These are phyloP conservation scores for Alligator mississippiensis DNA, from an alignment of 2,113 vertebrate genomes.

Conservation along the genomic window DNA sequence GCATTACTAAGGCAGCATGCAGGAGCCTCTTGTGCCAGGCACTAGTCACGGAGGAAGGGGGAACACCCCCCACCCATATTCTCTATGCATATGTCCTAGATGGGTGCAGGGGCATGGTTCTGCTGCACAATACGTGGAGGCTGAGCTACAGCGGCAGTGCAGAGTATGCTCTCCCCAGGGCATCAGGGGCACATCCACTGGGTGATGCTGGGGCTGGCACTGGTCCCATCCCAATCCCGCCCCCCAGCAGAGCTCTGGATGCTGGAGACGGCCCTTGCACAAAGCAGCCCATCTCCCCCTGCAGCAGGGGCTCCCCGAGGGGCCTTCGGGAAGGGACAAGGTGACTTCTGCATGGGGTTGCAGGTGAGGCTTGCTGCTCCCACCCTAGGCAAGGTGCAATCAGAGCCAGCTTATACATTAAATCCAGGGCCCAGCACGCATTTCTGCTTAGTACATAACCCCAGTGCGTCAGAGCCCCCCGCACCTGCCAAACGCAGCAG, in stretches of 20 bases:
- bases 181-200: too few species aligned
- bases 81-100: too few species aligned
- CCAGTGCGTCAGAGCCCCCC: not conserved
- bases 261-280: not conserved
- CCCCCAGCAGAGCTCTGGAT: not conserved
- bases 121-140: not conserved
- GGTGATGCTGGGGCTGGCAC: too few species aligned
- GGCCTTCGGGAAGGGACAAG: not conserved
- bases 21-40: not conserved
- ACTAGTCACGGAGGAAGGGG: not conserved
- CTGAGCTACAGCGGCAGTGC: not conserved
- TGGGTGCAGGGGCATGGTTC: not conserved
- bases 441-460: not conserved
- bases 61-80: not conserved
- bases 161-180: not conserved
- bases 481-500: not conserved
- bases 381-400: not conserved
- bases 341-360: not conserved
- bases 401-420: not conserved
- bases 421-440: not conserved
- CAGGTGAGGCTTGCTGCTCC: not conserved
- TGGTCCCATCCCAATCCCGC: not conserved
- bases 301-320: not conserved
- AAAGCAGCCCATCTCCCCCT: not conserved
- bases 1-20: not conserved